phyloP scores from a whole-genome alignment of 2,113 vertebrate species.

The Forbesichthys agassizii region DNA sequence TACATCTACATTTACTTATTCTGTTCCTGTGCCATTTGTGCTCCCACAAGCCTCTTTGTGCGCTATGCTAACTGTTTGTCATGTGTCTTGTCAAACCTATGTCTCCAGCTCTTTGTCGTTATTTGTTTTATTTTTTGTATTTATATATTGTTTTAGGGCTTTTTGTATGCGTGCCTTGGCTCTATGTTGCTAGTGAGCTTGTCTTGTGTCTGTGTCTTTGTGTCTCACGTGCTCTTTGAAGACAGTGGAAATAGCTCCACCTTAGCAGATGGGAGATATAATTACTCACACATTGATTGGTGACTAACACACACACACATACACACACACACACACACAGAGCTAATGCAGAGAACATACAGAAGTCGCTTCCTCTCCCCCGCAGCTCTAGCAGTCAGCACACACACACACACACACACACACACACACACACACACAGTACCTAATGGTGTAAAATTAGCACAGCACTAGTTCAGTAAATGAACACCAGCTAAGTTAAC shows the following conservation, averaged over 20 bases:
- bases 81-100: conserved; percentile 52
- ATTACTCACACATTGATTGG: conserved; percentile 26
- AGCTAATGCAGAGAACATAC: neutral
- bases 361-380: too few relatives aligned
- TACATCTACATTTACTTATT: neutral
- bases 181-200: conserved; percentile 42
- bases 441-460: conserved; percentile 27
- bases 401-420: conserved; percentile 6
- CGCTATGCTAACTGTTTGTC: conserved; percentile 43
- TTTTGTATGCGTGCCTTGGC: conserved; percentile 33
- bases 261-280: conserved; percentile 39
- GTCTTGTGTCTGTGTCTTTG: conserved; percentile 53
- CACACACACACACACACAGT: conserved; percentile 14
- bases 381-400: too few relatives aligned
- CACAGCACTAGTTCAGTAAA: conserved; percentile 10
- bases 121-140: conserved; percentile 13
- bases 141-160: neutral
- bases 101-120: conserved; percentile 20
- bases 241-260: conserved; percentile 27
- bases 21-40: conserved; percentile 12
- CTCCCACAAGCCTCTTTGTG: conserved; percentile 53
- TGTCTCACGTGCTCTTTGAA: conserved; percentile 41
- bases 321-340: conserved; percentile 8
- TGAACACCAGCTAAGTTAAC: too few relatives aligned
- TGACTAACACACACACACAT: conserved; percentile 4